These are phyloP conservation scores for Synergus laeviventris DNA, from an alignment of 2,888 invertebrate species.

Conservation along the genomic window DNA sequence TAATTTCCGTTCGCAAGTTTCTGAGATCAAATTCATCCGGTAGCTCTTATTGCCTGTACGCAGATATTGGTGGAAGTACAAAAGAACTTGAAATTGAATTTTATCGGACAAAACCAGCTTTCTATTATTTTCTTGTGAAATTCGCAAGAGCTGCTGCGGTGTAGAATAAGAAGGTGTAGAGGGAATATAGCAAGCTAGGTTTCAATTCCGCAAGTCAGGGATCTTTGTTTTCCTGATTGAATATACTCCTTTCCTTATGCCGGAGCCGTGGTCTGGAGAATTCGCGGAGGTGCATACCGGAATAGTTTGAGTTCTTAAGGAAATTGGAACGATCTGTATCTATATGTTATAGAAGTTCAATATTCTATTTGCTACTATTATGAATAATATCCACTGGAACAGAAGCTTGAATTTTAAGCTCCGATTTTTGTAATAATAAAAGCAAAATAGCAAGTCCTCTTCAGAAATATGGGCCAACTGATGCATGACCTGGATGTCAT, in stretches of 20 bases:
- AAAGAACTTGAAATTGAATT: conserved; percentile 39
- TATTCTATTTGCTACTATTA: conserved; percentile 15
- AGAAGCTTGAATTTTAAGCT: background rate
- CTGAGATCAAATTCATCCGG: conserved; percentile 35
- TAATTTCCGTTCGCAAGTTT: conserved; percentile 40
- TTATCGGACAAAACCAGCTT: conserved; percentile 40
- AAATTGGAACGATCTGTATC: conserved; percentile 5
- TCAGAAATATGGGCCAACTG: conserved; percentile 25
- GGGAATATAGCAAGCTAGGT: conserved; percentile 11
- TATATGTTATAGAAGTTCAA: background rate
- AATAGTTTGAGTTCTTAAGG: conserved; percentile 6
- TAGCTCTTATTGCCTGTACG: conserved; percentile 37
- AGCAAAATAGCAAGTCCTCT: background rate
- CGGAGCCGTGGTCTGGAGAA: background rate
- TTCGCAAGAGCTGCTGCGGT: conserved; percentile 24
- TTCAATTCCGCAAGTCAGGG: conserved; percentile 21
- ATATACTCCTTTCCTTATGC: background rate
- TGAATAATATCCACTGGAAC: background rate
- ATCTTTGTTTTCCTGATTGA: conserved; percentile 37
- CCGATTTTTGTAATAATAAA: background rate
- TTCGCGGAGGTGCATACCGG: background rate
- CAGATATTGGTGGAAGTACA: conserved; percentile 38
- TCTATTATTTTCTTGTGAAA: conserved; percentile 35
- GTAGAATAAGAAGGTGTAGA: conserved; percentile 22
- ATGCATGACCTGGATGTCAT: conserved; percentile 21